Evolutionary conservation across 2,888 invertebrate genomes (phyloP).

Genomic region (Parasteatoda lunata): DNA sequence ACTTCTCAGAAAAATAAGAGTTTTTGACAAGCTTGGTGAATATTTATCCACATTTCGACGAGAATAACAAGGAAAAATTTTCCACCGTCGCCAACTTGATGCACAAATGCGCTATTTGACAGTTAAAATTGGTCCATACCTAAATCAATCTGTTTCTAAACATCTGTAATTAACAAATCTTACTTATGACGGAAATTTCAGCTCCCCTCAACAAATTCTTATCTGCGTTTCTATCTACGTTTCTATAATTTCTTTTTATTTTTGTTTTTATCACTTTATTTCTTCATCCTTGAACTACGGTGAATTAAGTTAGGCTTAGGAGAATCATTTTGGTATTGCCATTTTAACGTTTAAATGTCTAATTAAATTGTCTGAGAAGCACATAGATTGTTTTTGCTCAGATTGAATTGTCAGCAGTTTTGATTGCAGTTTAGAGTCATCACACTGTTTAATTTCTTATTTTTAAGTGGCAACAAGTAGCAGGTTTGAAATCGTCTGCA

Average conservation of each 20-base stretch:
- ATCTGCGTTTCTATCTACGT: not conserved
- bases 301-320: too few relatives aligned
- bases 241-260: constrained; percentile 3
- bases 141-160: constrained; percentile 55
- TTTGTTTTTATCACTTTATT: constrained; percentile 9
- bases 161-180: constrained; percentile 61
- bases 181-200: constrained; percentile 22
- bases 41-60: not conserved
- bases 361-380: constrained; percentile 55
- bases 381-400: constrained; percentile 58
- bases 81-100: constrained; percentile 47
- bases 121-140: constrained; percentile 39
- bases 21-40: not conserved
- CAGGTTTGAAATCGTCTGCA: too few relatives aligned
- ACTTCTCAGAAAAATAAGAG: not conserved
- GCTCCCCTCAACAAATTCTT: not conserved
- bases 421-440: not conserved
- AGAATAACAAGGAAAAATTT: constrained; percentile 47
- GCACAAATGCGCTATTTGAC: constrained; percentile 25
- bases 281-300: constrained; percentile 17
- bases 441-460: too few relatives aligned
- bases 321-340: not conserved
- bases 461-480: too few relatives aligned
- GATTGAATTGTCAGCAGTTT: constrained; percentile 48
- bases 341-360: constrained; percentile 36